Base-by-base conservation (phyloP, 1,140 invertebrate species). In the Eumeta japonica region DNA sequence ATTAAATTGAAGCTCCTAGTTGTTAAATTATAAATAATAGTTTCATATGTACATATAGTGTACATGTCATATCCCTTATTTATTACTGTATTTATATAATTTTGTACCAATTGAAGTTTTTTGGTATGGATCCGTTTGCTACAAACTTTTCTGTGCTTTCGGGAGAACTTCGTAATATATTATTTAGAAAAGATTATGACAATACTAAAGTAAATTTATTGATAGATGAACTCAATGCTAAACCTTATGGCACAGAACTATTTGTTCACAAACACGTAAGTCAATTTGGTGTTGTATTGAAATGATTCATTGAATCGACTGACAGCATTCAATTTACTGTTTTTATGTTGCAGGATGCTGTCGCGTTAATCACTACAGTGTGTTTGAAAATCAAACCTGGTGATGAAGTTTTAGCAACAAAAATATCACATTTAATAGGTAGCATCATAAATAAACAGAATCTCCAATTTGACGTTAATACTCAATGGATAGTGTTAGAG, bases 141-240 rank as follows among this genome's bases (percentile, higher is more conserved):
- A n/a, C n/a, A n/a, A 13, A 33, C 3, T 70, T 70, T 52, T 56
- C 58, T 13, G 12, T 43, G 7, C 38, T 67, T 39, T 53, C 53
- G 36, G 47, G 46, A 30, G 52, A 73, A 48, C 44, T 73, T 13
- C 62, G 62, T 31, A 59, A 50, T 55, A 37, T 58, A 41, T 37
- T 73, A 10, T 55, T 56, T 46, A 14, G 50, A 3, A 63, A 62
- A 47, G 50, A 54, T 18, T 60, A 53, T 28, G 50, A 60, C 52
- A 58, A 60, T 42, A 39, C 39, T n/a, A 46, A 47, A 35, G 43
- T 67, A 14, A 65, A 67, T 45, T 39, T 48, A 2, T 39, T 70
- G 11, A 62, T 71, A 24, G 64, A 73, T 46, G 64, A 74, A 37
- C 45, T 74, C 4, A 70, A 62, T 41, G 43, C 61, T 3, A 52